phyloP scores from a whole-genome alignment of 1,140 invertebrate species.

The Steinernema khuongi region DNA sequence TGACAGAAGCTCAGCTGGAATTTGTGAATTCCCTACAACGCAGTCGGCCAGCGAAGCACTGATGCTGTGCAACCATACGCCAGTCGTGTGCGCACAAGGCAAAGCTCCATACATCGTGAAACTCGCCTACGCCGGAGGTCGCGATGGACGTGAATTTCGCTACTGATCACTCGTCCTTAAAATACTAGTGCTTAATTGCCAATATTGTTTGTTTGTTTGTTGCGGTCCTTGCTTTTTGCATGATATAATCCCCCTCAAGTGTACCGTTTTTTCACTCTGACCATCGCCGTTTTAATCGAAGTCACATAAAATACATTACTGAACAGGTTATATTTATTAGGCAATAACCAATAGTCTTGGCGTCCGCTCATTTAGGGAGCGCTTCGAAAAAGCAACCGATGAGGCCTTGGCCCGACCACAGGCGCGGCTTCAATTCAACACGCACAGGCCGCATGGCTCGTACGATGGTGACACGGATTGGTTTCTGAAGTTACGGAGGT shows the following conservation, averaged over 20 bases:
- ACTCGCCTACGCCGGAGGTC: conserved; percentile 62
- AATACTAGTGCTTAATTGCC: neutral
- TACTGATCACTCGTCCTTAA: conserved; percentile 3
- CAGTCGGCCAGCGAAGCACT: conserved; percentile 84
- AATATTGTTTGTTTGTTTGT: conserved; percentile 15
- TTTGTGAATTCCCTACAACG: conserved; percentile 85
- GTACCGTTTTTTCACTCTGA: conserved; percentile 14
- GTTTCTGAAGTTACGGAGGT: conserved; percentile 16
- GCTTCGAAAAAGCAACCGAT: neutral
- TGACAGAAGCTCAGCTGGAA: conserved; percentile 76
- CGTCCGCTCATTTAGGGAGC: neutral
- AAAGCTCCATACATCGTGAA: conserved; percentile 96
- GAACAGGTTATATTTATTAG: too few relatives aligned
- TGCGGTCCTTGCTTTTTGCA: neutral
- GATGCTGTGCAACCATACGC: conserved; percentile 87
- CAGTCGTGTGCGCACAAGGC: conserved; percentile 79
- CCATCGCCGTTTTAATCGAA: conserved; percentile 9
- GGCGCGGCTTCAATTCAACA: neutral
- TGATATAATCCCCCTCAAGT: neutral
- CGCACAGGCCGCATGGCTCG: neutral
- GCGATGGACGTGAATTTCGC: conserved; percentile 47
- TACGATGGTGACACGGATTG: conserved; percentile 13
- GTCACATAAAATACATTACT: neutral
- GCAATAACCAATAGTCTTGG: neutral
- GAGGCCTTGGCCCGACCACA: neutral